Evolutionary conservation across 1,140 invertebrate genomes (phyloP).

Genomic region (Hylyphantes graminicola): DNA sequence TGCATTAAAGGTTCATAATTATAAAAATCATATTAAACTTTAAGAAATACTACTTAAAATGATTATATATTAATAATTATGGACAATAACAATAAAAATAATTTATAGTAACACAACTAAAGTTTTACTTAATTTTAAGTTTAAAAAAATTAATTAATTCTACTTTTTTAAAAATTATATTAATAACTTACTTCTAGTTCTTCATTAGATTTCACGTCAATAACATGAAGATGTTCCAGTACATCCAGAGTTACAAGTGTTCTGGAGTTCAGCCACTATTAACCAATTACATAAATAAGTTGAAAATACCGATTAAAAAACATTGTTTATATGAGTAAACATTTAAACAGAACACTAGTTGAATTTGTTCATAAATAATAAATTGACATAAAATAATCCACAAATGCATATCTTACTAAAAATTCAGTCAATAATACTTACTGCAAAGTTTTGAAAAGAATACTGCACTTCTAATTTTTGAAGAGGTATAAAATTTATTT

Average conservation of each 20-base stretch:
- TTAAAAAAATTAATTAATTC: background rate
- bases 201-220: conserved; percentile 88
- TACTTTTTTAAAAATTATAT: background rate
- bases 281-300: background rate
- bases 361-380: too few relatives aligned
- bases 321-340: too few relatives aligned
- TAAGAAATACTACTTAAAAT: background rate
- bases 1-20: too few relatives aligned
- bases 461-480: conserved; percentile 78
- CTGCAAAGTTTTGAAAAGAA: conserved; percentile 73
- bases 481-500: conserved; percentile 75
- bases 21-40: background rate
- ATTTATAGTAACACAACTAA: too few relatives aligned
- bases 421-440: conserved; percentile 59
- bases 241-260: conserved; percentile 87
- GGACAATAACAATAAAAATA: too few relatives aligned
- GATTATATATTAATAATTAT: too few relatives aligned
- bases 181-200: conserved; percentile 70
- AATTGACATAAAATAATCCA: too few relatives aligned
- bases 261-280: conserved; percentile 87
- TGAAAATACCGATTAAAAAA: background rate
- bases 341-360: too few relatives aligned
- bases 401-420: too few relatives aligned
- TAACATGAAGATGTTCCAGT: conserved; percentile 85
- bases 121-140: too few relatives aligned